phyloP scores from a whole-genome alignment of 2,113 vertebrate species.

The Rhegmatorhina hoffmannsi region DNA sequence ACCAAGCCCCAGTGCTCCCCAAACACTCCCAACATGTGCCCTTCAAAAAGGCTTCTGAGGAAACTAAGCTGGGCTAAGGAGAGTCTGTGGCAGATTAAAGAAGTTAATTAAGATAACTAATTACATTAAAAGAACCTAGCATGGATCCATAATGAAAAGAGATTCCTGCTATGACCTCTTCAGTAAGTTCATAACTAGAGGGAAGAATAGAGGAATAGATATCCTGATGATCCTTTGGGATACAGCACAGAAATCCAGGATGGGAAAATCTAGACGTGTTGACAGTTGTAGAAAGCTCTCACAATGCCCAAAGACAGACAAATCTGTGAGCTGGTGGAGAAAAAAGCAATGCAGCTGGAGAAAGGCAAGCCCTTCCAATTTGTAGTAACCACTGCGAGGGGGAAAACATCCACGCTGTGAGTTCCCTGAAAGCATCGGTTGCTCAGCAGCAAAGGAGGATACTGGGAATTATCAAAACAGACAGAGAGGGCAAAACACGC shows the following conservation, averaged over 20 bases:
- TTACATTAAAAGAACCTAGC: background rate
- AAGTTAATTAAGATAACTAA: background rate
- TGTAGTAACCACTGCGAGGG: background rate
- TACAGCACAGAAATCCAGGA: background rate
- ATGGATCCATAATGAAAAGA: background rate
- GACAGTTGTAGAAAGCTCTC: background rate
- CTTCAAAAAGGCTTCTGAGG: background rate
- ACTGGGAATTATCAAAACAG: background rate
- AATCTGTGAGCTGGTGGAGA: background rate
- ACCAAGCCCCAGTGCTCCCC: background rate
- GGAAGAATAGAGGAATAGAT: background rate
- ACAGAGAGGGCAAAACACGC: fast-evolving
- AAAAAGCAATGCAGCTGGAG: background rate
- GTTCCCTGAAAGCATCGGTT: background rate
- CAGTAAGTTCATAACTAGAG: background rate
- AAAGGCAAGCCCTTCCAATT: background rate
- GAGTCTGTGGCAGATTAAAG: background rate
- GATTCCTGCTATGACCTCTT: background rate
- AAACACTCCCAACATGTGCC: background rate
- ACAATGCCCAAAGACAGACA: background rate
- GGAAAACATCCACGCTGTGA: fast-evolving
- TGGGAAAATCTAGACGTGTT: background rate
- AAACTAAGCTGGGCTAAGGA: background rate
- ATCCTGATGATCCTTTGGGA: background rate
- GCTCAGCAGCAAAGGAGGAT: background rate